These are phyloP conservation scores for Acropternis orthonyx DNA, from an alignment of 2,797 vertebrate genomes.

Conservation along the genomic window DNA sequence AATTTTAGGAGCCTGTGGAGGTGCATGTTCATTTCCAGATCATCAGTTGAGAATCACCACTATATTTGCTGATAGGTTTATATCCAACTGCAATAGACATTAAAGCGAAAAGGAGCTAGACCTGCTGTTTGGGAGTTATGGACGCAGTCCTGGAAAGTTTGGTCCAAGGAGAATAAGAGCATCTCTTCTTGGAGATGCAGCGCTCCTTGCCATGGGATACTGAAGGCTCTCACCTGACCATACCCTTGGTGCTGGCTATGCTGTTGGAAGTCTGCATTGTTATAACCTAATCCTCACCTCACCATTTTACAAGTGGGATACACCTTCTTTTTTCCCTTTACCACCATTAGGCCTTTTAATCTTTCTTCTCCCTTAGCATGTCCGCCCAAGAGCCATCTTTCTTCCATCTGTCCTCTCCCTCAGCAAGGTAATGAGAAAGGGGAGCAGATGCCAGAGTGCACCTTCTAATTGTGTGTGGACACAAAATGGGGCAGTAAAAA, in stretches of 20 bases:
- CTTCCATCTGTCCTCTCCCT: background rate
- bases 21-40: background rate
- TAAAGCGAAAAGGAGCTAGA: background rate
- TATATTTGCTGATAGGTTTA: background rate
- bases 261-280: fast-evolving
- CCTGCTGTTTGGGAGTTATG: background rate
- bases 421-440: background rate
- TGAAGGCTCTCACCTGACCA: background rate
- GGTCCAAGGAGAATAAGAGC: background rate
- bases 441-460: background rate
- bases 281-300: background rate
- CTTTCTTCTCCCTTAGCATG: background rate
- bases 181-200: background rate
- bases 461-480: background rate
- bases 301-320: background rate
- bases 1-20: background rate
- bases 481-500: background rate
- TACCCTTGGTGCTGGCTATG: fast-evolving
- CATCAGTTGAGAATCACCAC: background rate
- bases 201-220: fast-evolving
- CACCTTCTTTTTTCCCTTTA: background rate
- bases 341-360: background rate
- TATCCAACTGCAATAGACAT: background rate
- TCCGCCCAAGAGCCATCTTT: background rate
- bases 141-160: background rate